Percentiles rank a stretch among this genome's conserved stretches.
Evolutionary conservation across 2,797 vertebrate species (phyloP).

Genomic region (Lindbergichthys nudifrons): DNA sequence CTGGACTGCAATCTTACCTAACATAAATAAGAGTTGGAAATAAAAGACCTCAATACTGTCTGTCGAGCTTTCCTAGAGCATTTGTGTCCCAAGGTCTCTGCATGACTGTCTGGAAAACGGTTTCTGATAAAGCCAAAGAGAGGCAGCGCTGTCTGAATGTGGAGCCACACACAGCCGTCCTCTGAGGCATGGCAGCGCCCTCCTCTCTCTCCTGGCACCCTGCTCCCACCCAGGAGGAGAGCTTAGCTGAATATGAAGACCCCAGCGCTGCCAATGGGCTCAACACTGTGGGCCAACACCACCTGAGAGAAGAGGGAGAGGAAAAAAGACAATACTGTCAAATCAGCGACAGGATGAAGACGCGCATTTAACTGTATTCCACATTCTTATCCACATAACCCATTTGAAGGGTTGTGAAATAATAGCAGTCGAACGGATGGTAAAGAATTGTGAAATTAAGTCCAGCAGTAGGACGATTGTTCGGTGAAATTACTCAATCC

Average conservation of each 20-base stretch:
- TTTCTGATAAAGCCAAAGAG: conserved; percentile 18
- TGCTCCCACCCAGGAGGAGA: conserved; percentile 21
- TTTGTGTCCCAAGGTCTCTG: not conserved
- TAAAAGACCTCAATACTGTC: not conserved
- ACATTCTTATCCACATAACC: not conserved
- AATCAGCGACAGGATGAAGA: not conserved
- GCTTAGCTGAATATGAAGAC: conserved; percentile 47
- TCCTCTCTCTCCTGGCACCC: conserved; percentile 15
- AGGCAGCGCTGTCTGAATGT: conserved; percentile 17
- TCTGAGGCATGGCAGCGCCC: conserved; percentile 32
- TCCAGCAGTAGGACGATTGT: not conserved
- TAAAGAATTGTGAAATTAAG: not conserved
- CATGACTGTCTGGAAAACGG: conserved; percentile 7
- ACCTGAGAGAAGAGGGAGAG: conserved; percentile 9
- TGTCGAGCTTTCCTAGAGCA: not conserved
- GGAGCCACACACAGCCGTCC: conserved; percentile 33
- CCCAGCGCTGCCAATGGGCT: conserved; percentile 13
- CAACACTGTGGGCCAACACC: conserved; percentile 12
- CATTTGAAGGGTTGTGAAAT: not conserved
- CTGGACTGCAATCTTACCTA: not conserved
- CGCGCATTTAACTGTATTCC: not conserved
- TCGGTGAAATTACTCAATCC: not conserved
- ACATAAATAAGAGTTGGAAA: not conserved
- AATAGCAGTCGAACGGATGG: not conserved
- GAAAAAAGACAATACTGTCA: not conserved